Conservation (phyloP, 2,113 vertebrate species). For the Ranitomeya variabilis region DNA sequence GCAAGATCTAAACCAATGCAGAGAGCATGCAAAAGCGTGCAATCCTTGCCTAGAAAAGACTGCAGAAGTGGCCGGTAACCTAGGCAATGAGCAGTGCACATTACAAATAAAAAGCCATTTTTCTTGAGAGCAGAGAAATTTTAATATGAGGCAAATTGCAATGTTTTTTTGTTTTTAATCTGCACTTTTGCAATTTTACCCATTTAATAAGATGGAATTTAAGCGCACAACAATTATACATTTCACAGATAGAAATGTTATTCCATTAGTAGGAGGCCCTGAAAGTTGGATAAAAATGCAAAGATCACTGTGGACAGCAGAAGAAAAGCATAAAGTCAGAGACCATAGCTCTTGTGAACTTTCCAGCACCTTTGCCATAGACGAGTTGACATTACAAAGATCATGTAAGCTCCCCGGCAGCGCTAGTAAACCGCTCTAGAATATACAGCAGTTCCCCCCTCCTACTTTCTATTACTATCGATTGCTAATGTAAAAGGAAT, state of each 20-base stretch:
- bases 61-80: no score
- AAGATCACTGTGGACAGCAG: neutral
- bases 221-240: neutral
- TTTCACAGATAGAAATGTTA: neutral
- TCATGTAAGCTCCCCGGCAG: neutral
- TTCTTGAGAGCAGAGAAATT: no score
- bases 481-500: constrained; percentile 29
- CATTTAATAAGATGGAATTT: no score
- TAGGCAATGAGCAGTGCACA: no score
- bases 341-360: neutral
- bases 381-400: neutral
- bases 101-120: no score
- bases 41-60: no score
- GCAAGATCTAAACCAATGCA: no score
- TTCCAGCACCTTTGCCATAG: neutral
- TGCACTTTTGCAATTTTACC: no score
- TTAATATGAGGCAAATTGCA: no score
- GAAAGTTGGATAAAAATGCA: neutral
- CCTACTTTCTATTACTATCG: neutral
- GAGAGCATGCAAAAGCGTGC: no score
- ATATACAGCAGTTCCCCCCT: neutral
- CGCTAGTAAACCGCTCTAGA: neutral
- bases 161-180: no score
- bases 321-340: neutral
- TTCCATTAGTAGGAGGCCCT: neutral